Evolutionary conservation across 2,797 vertebrate genomes (phyloP).

Genomic region (Buceros bicornis): DNA sequence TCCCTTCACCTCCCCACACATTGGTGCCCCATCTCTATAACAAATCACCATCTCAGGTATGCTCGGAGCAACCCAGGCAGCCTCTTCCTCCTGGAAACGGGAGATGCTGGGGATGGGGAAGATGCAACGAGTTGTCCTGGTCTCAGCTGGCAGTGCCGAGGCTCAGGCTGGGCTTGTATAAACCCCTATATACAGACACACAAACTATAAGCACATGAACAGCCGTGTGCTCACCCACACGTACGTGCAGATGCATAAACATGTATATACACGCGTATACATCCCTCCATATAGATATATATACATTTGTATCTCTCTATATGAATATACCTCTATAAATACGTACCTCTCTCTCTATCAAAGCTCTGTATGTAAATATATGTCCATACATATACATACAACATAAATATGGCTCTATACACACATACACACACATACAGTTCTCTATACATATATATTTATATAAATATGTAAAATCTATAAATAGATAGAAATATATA

Average conservation of each 20-base stretch:
- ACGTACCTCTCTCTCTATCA: no score
- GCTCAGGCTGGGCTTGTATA: not conserved
- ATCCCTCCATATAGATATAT: not conserved
- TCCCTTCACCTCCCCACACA: not conserved
- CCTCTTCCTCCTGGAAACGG: rapidly evolving
- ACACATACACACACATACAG: not conserved
- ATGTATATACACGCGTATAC: not conserved
- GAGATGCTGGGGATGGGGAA: not conserved
- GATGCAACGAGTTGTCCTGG: not conserved
- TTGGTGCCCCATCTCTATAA: not conserved
- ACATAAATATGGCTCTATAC: no score
- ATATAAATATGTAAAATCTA: no score
- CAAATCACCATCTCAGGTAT: not conserved
- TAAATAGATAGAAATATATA: not conserved
- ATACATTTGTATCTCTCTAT: no score
- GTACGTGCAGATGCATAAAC: not conserved
- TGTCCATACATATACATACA: not conserved
- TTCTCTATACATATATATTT: no score
- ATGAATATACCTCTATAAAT: not conserved
- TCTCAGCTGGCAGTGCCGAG: not conserved
- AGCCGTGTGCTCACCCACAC: not conserved
- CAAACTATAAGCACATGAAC: not conserved
- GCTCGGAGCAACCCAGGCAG: not conserved
- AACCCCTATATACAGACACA: not conserved
- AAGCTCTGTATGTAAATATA: no score